Percentiles rank a stretch among this genome's conserved stretches.
These are phyloP conservation scores for Sialia sialis DNA, from an alignment of 2,113 vertebrate genomes.

Conservation along the genomic window DNA sequence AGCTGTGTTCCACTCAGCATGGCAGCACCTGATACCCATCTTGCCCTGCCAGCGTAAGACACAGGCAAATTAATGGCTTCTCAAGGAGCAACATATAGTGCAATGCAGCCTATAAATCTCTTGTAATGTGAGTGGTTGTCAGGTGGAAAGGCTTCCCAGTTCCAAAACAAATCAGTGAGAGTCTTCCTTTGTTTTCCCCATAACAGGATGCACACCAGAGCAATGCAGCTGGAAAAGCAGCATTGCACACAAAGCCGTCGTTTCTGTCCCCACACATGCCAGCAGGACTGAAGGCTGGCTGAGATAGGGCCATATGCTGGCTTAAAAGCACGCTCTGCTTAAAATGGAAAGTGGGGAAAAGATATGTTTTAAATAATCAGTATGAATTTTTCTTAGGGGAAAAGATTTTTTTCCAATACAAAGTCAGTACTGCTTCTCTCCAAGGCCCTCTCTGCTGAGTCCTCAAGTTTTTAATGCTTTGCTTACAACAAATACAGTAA, in stretches of 20 bases:
- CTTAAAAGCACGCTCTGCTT: not conserved
- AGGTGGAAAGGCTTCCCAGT: not conserved
- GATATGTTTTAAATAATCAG: not conserved
- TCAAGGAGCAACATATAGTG: not conserved
- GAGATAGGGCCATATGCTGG: not conserved
- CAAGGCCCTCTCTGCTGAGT: not conserved
- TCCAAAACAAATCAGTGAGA: not conserved
- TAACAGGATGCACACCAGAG: accelerated
- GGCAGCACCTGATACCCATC: not conserved
- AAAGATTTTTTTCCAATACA: not conserved
- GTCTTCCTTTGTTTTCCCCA: not conserved
- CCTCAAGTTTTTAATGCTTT: not conserved
- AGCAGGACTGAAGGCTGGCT: not conserved
- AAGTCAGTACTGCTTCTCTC: not conserved
- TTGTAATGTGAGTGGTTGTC: not conserved
- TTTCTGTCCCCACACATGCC: not conserved
- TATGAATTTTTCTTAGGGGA: not conserved
- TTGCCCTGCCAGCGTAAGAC: not conserved
- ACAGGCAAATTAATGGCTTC: not conserved
- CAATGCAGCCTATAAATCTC: not conserved
- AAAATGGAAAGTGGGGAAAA: not conserved
- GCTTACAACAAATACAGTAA: not conserved
- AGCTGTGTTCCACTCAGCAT: not conserved
- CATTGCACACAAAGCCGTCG: not conserved
- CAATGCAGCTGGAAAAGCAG: not conserved